Percentiles rank a stretch among this genome's conserved stretches.
Evolutionary conservation across 1,140 invertebrate genomes (phyloP).

Genomic region (Aphaenogaster rudis): DNA sequence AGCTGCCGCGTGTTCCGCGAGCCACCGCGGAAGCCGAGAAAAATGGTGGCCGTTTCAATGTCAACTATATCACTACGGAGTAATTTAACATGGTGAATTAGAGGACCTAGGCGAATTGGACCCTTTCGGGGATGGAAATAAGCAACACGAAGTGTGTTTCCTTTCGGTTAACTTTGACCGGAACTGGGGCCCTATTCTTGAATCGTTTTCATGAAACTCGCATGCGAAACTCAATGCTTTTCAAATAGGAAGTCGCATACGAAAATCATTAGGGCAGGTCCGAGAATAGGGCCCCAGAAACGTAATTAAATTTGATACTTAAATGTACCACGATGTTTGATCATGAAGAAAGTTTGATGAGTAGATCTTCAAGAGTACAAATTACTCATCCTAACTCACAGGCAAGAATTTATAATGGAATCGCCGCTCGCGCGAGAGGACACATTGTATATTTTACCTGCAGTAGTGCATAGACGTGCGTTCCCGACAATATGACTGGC

Average conservation of each 20-base stretch:
- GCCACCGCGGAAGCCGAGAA: slow-evolving; percentile 1
- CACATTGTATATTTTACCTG: slow-evolving; percentile 6
- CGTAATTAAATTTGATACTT: neutral
- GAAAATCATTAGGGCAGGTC: too few relatives aligned
- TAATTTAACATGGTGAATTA: slow-evolving; percentile 5
- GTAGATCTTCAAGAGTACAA: neutral
- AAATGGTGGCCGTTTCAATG: neutral
- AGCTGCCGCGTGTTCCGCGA: neutral
- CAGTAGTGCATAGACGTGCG: neutral
- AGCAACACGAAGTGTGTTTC: neutral
- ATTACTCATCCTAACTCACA: neutral
- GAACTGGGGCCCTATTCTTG: neutral
- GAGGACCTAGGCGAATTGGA: neutral
- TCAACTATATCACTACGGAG: neutral
- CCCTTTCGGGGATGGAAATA: neutral
- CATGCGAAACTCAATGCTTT: too few relatives aligned
- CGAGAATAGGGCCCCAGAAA: too few relatives aligned
- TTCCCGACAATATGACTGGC: slow-evolving; percentile 5
- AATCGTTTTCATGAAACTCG: too few relatives aligned
- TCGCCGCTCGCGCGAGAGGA: neutral
- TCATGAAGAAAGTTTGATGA: neutral
- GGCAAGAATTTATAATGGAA: neutral
- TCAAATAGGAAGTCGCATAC: too few relatives aligned
- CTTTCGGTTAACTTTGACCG: neutral
- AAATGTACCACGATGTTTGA: neutral